These are phyloP conservation scores for Sebastiscus tertius DNA, from an alignment of 2,797 vertebrate genomes.

Conservation along the genomic window DNA sequence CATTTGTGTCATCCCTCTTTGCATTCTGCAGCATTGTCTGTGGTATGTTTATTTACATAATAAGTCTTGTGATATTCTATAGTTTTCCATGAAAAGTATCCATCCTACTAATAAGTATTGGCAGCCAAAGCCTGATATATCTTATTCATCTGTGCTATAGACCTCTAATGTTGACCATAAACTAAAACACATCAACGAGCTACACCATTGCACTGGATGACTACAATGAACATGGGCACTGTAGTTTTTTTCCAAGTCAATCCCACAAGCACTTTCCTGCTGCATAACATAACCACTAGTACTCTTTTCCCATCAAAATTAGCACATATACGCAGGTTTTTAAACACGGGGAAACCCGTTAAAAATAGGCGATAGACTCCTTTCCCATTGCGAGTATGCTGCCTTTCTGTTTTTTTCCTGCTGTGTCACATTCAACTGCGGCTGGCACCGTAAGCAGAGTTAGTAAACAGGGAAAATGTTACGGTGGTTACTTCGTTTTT, in stretches of 20 bases:
- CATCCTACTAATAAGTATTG: background rate
- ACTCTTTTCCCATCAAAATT: too few relatives aligned
- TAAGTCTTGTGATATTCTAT: background rate
- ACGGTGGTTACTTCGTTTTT: rapidly evolving
- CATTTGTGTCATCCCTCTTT: background rate
- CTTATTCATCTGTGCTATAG: background rate
- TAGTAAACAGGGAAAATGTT: too few relatives aligned
- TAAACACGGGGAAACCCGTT: too few relatives aligned
- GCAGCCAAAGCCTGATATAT: background rate
- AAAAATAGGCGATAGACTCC: too few relatives aligned
- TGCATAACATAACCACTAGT: background rate
- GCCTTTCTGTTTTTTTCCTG: too few relatives aligned
- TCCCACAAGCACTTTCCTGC: background rate
- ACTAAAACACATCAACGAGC: background rate
- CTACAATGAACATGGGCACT: background rate
- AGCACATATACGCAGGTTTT: too few relatives aligned
- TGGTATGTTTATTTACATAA: background rate
- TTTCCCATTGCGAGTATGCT: too few relatives aligned
- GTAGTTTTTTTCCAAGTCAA: too few relatives aligned
- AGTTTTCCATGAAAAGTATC: background rate
- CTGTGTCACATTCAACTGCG: too few relatives aligned
- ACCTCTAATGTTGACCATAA: background rate
- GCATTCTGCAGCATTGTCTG: background rate
- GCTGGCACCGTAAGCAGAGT: too few relatives aligned
- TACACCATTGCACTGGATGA: background rate